Conservation (phyloP, 2,888 invertebrate genomes). For the Prosapia bicincta region DNA sequence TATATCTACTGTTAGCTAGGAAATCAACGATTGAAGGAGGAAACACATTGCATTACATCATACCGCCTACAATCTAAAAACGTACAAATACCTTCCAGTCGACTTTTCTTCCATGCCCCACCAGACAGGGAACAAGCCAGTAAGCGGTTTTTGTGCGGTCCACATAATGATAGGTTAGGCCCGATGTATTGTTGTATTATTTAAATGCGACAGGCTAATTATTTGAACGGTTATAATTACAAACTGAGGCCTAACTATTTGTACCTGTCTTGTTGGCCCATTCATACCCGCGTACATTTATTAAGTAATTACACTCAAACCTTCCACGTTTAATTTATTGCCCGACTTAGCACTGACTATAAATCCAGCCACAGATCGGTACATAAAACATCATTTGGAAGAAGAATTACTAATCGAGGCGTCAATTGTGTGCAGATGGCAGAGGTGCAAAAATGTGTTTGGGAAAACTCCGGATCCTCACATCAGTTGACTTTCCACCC, state of each 20-base stretch:
- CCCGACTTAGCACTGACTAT: neutral
- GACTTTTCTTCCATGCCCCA: too few species aligned
- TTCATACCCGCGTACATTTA: neutral
- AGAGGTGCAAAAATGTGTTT: too few species aligned
- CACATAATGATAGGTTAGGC: neutral
- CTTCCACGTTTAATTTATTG: neutral
- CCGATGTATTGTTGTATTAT: neutral
- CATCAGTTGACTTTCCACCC: too few species aligned
- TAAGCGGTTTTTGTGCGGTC: neutral
- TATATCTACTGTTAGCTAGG: too few species aligned
- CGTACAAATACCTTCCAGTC: too few species aligned
- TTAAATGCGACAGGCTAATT: neutral
- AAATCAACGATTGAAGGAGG: too few species aligned
- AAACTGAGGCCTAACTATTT: neutral
- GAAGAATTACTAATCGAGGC: too few species aligned
- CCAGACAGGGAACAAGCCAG: neutral
- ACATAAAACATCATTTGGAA: too few species aligned
- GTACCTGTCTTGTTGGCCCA: neutral
- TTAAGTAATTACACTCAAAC: neutral
- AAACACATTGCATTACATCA: too few species aligned
- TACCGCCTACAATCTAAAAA: too few species aligned
- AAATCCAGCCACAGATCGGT: neutral
- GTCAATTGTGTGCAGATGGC: too few species aligned
- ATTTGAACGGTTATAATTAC: neutral
- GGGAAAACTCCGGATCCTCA: too few species aligned